These are phyloP conservation scores for Poecilia wingei DNA, from an alignment of 2,797 vertebrate genomes.

Conservation along the genomic window DNA sequence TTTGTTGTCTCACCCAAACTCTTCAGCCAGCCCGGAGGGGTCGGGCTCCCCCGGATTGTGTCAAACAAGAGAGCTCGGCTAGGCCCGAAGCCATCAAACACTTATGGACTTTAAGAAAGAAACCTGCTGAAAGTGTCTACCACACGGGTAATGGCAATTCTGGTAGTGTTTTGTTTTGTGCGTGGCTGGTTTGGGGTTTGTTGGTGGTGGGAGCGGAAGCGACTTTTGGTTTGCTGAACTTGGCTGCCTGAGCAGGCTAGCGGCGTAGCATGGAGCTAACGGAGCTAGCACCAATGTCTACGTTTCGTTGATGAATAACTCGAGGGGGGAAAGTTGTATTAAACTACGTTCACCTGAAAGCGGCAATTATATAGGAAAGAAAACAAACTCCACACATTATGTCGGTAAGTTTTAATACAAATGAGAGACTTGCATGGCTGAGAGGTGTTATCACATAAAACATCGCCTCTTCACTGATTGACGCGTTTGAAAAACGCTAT, in stretches of 20 bases:
- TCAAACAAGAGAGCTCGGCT: conserved; percentile 38
- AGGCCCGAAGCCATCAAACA: conserved; percentile 64
- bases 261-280: conserved; percentile 48
- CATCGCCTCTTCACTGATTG: background rate
- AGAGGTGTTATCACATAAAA: background rate
- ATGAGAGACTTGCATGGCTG: background rate
- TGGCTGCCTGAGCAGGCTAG: conserved; percentile 23
- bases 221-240: conserved; percentile 32
- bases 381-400: accelerated
- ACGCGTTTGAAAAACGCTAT: background rate
- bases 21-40: conserved; percentile 16
- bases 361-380: accelerated
- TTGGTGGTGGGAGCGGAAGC: too few relatives aligned
- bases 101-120: conserved; percentile 67
- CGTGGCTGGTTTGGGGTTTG: background rate
- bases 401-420: background rate
- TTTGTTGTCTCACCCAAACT: conserved; percentile 25
- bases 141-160: conserved; percentile 36
- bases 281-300: conserved; percentile 15
- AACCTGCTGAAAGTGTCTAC: conserved; percentile 34
- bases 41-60: conserved; percentile 42
- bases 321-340: background rate
- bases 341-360: background rate
- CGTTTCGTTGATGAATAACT: conserved; percentile 26
- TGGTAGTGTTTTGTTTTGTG: background rate